Evolutionary conservation across 2,888 invertebrate species (phyloP), one percentile per base, ranked within the genome.

Genomic region (Tineola bisselliella): DNA sequence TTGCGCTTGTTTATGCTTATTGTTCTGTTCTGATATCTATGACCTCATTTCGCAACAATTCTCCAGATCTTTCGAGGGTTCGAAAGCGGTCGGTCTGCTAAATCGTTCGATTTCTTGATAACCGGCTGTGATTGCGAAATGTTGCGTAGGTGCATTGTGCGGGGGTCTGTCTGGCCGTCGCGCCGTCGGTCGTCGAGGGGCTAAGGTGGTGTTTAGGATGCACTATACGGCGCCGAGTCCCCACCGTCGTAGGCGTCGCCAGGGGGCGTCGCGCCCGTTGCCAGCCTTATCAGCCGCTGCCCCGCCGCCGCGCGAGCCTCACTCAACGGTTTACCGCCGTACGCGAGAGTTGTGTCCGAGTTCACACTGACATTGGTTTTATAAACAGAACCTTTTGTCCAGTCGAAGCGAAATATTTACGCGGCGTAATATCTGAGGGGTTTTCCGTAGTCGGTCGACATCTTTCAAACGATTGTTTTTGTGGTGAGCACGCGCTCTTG

Each of bases 371-470:
- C 81, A 77, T 76, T 75, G 79, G 79, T 81, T 81, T 76, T 81
- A 80, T 83, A 84, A 82, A 84, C 84, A 81, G 83, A 83, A 86
- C 83, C 87, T 86, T 87, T 87, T 87, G 87, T 87, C 86, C 84
- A 81, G 83, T 72, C 77, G 76, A 72, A 78, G 75, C 80, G 81
- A 81, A 84, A 86, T 84, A 86, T 84, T 87, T 81, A 84, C 84
- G 76, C 75, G 69, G 83, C 81, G 81, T 77, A 79, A 73, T 79
- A 77, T 78, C 77, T 69, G 76, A 78, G 86, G 75, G 84, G 83
- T 84, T 86, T 86, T 83, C 86, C 83, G 74, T 12, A 44, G 72
- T 72, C 72, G 73, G 70, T 74, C 77, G 79, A 77, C 79, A 81
- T 79, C 81, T 82, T 81, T 77, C 77, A 75, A 69, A 67, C 71